Evolutionary conservation across 2,888 invertebrate genomes (phyloP), one percentile per base, ranked within the genome.

Genomic region (Acleris holmiana): DNA sequence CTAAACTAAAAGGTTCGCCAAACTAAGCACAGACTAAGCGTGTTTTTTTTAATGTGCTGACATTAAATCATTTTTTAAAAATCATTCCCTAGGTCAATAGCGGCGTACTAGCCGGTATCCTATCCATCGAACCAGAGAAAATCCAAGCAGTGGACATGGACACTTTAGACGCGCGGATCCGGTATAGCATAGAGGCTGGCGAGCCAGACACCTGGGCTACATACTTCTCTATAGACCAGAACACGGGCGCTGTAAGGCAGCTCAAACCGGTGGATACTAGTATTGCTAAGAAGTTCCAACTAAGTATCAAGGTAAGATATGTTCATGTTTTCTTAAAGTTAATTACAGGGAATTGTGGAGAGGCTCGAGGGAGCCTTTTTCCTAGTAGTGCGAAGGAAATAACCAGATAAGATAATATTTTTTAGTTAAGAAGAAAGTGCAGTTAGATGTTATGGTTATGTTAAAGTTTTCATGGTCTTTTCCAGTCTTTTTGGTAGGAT

Each of bases 111-210:
- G 95, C 97, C 54, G 98, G 98, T 1, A 95, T 97, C 23, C 93
- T 98, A 21, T 95, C 96, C 66, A 95, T 98, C 19, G 94, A 95
- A 40, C 98, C 98, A 0, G 97, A 97, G 80, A 96, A 97, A 81
- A 97, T 98, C 68, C 97, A 97, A 87, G 98, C 98, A 0, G 95
- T 97, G 0, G 98, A 98, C 84, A 96, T 97, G 94, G 98, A 98
- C 79, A 97, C 97, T 0, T 94, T 98, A 50, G 96, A 97, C 78
- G 95, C 97, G 0, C 95, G 96, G 0, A 97, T 98, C 68, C 94
- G 94, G 59, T 98, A 98, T 83, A 95, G 94, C 63, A 97, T 98
- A 77, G 94, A 96, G 15, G 96, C 95, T 69, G 98, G 98, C 0
- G 95, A 94, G 71, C 98, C 98, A 0, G 93, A 95, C 8, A 94